phyloP scores from a whole-genome alignment of 2,113 vertebrate genomes.

The Lepisosteus oculatus region DNA sequence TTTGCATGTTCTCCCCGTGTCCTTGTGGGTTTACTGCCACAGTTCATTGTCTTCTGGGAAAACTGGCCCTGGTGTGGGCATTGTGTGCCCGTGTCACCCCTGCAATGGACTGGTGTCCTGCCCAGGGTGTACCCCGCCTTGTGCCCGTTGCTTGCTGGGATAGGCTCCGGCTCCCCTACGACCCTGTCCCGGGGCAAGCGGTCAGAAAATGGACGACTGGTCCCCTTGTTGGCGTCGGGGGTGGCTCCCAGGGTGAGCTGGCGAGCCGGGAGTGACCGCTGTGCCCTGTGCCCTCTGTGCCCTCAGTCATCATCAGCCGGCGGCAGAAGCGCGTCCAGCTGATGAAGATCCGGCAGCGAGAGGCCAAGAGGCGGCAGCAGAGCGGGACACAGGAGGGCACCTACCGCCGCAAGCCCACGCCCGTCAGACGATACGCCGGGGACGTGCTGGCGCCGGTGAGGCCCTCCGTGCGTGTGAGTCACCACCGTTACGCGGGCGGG shows the following conservation, averaged over 20 bases:
- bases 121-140: no score
- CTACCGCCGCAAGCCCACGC: slow-evolving; percentile 68
- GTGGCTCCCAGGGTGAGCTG: neutral
- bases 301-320: slow-evolving; percentile 70
- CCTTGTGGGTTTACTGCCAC: no score
- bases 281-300: neutral
- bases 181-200: no score
- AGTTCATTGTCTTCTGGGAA: no score
- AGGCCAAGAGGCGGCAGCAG: slow-evolving; percentile 73
- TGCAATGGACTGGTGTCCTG: no score
- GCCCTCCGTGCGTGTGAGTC: slow-evolving; percentile 37
- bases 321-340: slow-evolving; percentile 80
- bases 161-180: no score
- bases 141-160: no score
- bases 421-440: slow-evolving; percentile 73
- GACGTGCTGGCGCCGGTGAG: slow-evolving; percentile 84
- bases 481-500: no score
- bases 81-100: no score
- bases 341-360: slow-evolving; percentile 76
- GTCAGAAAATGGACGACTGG: no score
- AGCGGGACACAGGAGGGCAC: slow-evolving; percentile 68
- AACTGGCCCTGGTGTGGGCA: no score
- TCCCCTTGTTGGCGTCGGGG: neutral
- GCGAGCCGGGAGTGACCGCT: neutral
- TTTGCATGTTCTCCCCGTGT: no score